Base-by-base conservation (phyloP, 2,888 invertebrate species). In the Morinoia aosen region DNA sequence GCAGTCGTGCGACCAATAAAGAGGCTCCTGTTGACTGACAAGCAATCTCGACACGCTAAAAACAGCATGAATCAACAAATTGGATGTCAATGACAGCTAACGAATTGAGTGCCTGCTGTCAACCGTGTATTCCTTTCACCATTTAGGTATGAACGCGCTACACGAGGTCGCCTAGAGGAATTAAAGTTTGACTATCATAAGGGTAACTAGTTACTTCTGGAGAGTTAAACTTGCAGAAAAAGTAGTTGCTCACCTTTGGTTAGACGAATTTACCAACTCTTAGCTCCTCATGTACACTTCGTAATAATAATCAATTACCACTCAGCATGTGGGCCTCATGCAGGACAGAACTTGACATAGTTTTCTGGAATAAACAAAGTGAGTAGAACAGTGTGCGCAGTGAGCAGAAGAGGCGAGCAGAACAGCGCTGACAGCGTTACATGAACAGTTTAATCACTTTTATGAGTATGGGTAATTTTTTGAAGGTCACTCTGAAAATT, bases 31-130 rank as follows among this genome's bases (percentile, higher is more conserved):
- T 76, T 76, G 76, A 76, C 76, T 76, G 76, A 76, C 76, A 76
- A 76, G 25, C 76, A 76, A 76, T 76, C 76, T 76, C 76, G 76
- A 76, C 76, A 76, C 76, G 25, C 76, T 76, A 76, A 76, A 76
- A 76, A 76, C 76, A 76, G 76, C 76, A 76, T 76, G 76, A 76
- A 76, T 76, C 76, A 76, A 76, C 90, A 90, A 90, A 90, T 90
- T 90, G 48, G 90, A 90, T 90, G 90, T 90, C 90, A 90, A 90
- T 40, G 90, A 90, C 90, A 90, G 90, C 76, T 76, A 76, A 76
- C 76, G 76, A 76, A 76, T 76, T 76, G 76, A 76, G 76, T 76
- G 76, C 76, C 76, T 76, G 76, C 76, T 76, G 76, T 76, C 76
- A 76, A 76, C 10, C 76, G 76, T 16, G 76, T 76, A 61, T 76